Evolutionary conservation across 2,888 invertebrate genomes (phyloP).

Genomic region (Morpho deidamia): DNA sequence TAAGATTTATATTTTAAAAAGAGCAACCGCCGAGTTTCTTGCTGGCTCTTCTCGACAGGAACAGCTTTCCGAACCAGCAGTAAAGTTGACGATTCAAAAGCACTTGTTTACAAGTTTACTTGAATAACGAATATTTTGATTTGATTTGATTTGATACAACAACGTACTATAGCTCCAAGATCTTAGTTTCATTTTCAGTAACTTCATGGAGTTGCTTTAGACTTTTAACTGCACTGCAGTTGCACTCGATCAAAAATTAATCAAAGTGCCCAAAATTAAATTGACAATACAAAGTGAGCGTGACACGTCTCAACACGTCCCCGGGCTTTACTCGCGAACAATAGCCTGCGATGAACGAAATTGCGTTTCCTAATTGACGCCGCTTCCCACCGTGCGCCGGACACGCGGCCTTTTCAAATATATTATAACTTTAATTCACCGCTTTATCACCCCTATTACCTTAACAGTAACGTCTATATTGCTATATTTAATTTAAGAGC

Average conservation of each 20-base stretch:
- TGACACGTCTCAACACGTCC: constrained; percentile 40
- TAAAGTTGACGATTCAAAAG: too few species aligned
- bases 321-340: constrained; percentile 30
- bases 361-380: constrained; percentile 70
- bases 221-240: neutral
- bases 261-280: constrained; percentile 10
- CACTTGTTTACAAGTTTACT: too few species aligned
- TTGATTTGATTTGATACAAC: too few species aligned
- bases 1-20: too few species aligned
- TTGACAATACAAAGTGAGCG: constrained; percentile 25
- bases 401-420: constrained; percentile 58
- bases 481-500: neutral
- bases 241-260: neutral
- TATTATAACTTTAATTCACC: constrained; percentile 29
- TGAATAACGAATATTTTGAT: too few species aligned
- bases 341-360: constrained; percentile 53
- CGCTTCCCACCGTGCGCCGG: constrained; percentile 64
- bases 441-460: constrained; percentile 25
- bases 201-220: neutral
- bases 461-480: constrained; percentile 8
- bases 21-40: too few species aligned
- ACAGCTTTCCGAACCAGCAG: too few species aligned
- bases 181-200: too few species aligned
- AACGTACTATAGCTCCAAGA: too few species aligned
- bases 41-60: too few species aligned